Conservation (phyloP, 2,888 invertebrate genomes). For the Drosophila kambysellisi region DNA sequence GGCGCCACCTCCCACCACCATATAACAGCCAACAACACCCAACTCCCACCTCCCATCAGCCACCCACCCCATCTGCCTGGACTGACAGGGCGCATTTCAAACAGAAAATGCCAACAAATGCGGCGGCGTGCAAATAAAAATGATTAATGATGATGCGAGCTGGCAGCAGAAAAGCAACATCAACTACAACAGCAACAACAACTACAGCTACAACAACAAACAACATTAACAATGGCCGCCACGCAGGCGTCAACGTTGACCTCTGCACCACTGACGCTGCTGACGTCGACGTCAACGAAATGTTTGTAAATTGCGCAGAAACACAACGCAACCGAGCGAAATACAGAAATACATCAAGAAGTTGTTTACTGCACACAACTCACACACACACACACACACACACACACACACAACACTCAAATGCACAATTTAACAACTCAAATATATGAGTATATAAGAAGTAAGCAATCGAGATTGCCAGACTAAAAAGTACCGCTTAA, state of each 20-base stretch:
- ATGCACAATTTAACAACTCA: constrained; percentile 7
- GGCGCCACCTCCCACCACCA: constrained; percentile 33
- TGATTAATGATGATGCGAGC: constrained; percentile 82
- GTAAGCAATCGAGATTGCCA: not conserved
- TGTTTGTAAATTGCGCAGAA: constrained; percentile 42
- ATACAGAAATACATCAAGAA: constrained; percentile 23
- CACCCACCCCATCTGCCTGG: constrained; percentile 22
- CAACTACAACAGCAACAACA: constrained; percentile 47
- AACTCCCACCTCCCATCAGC: constrained; percentile 4
- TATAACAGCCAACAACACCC: constrained; percentile 2
- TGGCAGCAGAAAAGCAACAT: constrained; percentile 55
- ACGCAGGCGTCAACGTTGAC: constrained; percentile 67
- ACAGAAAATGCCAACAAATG: constrained; percentile 78
- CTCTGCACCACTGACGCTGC: constrained; percentile 29
- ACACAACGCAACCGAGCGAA: constrained; percentile 14
- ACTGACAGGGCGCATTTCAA: constrained; percentile 68
- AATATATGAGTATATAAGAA: constrained; percentile 12
- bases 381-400: not conserved
- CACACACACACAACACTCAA: constrained; percentile 12
- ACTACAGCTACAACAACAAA: constrained; percentile 10
- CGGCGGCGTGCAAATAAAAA: constrained; percentile 82
- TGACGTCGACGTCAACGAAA: constrained; percentile 24
- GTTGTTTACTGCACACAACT: constrained; percentile 23
- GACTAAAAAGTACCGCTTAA: not conserved
- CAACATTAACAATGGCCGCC: constrained; percentile 67